Evolutionary conservation across 2,888 invertebrate genomes (phyloP).

Genomic region (Pyrrhosoma nymphula): DNA sequence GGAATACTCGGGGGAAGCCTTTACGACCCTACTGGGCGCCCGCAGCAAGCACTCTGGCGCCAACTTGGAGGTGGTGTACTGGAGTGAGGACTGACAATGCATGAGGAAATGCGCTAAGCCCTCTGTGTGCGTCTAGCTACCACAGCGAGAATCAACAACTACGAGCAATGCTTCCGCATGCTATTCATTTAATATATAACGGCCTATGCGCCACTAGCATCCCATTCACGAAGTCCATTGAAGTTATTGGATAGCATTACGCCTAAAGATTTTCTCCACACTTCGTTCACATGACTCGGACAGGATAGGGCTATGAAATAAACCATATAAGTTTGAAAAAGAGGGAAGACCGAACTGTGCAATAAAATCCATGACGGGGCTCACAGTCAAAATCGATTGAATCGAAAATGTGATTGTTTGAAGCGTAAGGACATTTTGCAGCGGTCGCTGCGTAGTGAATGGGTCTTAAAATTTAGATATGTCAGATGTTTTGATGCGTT

Average conservation of each 20-base stretch:
- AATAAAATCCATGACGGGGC: too few species aligned
- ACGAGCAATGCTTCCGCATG: neutral
- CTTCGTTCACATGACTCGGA: too few species aligned
- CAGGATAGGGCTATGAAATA: too few species aligned
- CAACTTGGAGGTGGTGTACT: neutral
- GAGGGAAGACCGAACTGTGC: too few species aligned
- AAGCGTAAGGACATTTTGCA: too few species aligned
- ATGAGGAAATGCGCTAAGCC: neutral
- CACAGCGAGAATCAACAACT: neutral
- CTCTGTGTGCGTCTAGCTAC: too few species aligned
- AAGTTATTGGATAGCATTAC: neutral
- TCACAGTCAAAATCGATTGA: too few species aligned
- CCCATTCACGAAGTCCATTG: neutral
- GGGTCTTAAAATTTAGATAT: too few species aligned
- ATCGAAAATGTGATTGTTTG: too few species aligned
- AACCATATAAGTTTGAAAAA: too few species aligned
- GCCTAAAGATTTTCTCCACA: neutral
- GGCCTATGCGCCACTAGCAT: neutral
- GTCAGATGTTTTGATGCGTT: too few species aligned
- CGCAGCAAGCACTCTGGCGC: neutral
- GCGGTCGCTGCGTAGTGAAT: too few species aligned
- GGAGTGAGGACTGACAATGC: conserved; percentile 14
- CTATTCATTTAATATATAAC: neutral
- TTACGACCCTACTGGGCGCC: neutral
- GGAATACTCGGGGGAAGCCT: neutral